Evolutionary conservation across 2,888 invertebrate genomes (phyloP), one percentile per base, ranked within the genome.

Genomic region (Protophormia terraenovae): DNA sequence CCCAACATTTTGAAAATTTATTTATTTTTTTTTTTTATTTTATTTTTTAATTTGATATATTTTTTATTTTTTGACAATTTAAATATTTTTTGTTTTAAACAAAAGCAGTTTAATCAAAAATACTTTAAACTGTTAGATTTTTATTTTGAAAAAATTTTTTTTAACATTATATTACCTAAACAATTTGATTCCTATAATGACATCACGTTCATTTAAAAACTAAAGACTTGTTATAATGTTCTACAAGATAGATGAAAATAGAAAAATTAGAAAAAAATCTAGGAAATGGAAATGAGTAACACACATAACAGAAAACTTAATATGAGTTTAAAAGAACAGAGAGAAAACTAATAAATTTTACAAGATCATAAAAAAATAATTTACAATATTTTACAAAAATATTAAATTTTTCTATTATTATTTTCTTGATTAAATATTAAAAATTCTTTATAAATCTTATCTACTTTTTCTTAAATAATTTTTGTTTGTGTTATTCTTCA

Each of bases 161-260:
- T 50, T 22, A 67, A 14, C 47, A 50, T 67, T 19, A 67, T 67
- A 32, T 45, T 53, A 55, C 32, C 72, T 19, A 29, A 58, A 58
- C 29, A 27, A 72, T 64, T 32, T 45, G n/a, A 32, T 41, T 72
- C 24, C 50, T 29, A n/a, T 75, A 81, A 81, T 81, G 60, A 75
- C 67, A 75, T 81, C 81, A 81, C 73, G 81, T 81, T 75, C 60
- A 50, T 67, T 50, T 67, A 22, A 75, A n/a, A 62, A 69, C 73
- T 41, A 6, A 22, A 81, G 67, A n/a, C n/a, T 69, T 75, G 58
- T 35, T 81, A 75, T 62, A 69, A 67, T 73, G 27, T 35, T 16
- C 19, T 53, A 19, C 32, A 60, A 45, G 24, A 67, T 14, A 45
- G 6, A 38, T 47, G 8, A 55, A 27, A 55, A 41, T n/a, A 53